phyloP scores from a whole-genome alignment of 2,888 invertebrate species.

The Drosophila kanekoi region DNA sequence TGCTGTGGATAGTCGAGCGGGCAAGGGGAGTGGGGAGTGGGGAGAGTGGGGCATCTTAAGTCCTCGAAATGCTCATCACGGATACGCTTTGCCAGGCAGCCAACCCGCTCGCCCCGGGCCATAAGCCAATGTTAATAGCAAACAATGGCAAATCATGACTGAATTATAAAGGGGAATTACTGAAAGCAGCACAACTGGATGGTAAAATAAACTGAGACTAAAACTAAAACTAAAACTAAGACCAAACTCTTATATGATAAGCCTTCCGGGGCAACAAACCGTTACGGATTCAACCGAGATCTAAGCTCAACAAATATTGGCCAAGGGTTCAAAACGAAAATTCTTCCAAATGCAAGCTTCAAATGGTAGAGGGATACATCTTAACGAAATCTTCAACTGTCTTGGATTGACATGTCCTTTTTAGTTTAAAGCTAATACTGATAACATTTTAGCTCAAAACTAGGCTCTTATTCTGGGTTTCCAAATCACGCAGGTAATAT shows the following conservation, averaged over 20 bases:
- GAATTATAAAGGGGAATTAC: slow-evolving; percentile 66
- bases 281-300: not conserved
- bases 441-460: no score
- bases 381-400: no score
- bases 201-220: slow-evolving; percentile 2
- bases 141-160: slow-evolving; percentile 64
- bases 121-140: slow-evolving; percentile 42
- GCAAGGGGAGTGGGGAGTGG: not conserved
- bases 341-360: no score
- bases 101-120: slow-evolving; percentile 15
- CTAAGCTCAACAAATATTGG: no score
- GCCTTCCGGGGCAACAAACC: slow-evolving; percentile 2
- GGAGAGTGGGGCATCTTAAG: slow-evolving; percentile 47
- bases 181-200: slow-evolving; percentile 21
- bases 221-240: slow-evolving; percentile 10
- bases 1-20: slow-evolving; percentile 1
- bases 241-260: not conserved
- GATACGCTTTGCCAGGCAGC: slow-evolving; percentile 41
- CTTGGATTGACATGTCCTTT: no score
- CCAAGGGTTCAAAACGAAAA: no score
- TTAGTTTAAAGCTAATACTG: no score
- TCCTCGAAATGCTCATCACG: slow-evolving; percentile 63
- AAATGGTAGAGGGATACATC: no score
- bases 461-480: no score
- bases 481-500: no score